A percentile compares a stretch with the other conserved stretches of the same genome.
Evolutionary conservation across 2,797 vertebrate species (phyloP).

Genomic region (Limosa lapponica): DNA sequence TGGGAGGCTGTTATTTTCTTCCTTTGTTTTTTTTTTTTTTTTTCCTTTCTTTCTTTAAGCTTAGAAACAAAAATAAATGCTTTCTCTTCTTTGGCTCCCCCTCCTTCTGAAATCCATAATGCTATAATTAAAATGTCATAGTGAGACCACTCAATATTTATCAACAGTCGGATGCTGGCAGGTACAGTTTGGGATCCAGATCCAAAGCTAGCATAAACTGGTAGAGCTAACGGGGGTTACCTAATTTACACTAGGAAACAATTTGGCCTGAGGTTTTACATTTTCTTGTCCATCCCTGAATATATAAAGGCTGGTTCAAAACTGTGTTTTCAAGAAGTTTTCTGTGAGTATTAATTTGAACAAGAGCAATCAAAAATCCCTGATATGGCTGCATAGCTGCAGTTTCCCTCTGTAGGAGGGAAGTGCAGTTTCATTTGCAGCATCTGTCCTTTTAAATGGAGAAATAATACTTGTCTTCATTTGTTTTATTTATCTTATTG

Average conservation of each 20-base stretch:
- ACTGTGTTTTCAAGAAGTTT: conserved; percentile 6
- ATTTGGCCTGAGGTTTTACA: conserved; percentile 39
- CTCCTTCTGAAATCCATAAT: conserved; percentile 60
- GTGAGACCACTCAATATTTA: conserved; percentile 64
- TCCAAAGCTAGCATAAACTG: conserved; percentile 11
- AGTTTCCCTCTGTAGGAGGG: not conserved
- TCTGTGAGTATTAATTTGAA: not conserved
- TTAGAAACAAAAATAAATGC: conserved; percentile 17
- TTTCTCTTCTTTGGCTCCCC: conserved; percentile 30
- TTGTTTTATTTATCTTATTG: conserved; percentile 27
- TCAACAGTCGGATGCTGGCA: conserved; percentile 38
- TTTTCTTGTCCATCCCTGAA: conserved; percentile 17
- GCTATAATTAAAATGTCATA: conserved; percentile 71
- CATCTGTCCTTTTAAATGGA: not conserved
- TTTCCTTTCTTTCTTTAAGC: not conserved
- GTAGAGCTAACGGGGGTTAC: not conserved
- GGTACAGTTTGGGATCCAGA: conserved; percentile 49
- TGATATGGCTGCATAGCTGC: not conserved
- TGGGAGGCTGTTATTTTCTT: not conserved
- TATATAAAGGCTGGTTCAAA: not conserved
- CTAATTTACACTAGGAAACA: conserved; percentile 28
- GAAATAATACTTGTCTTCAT: conserved; percentile 24
- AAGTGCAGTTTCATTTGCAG: not conserved
- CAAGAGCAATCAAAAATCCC: not conserved
- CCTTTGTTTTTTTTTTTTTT: not conserved